Base-by-base conservation (phyloP, 2,113 vertebrate species). In the Solea senegalensis region DNA sequence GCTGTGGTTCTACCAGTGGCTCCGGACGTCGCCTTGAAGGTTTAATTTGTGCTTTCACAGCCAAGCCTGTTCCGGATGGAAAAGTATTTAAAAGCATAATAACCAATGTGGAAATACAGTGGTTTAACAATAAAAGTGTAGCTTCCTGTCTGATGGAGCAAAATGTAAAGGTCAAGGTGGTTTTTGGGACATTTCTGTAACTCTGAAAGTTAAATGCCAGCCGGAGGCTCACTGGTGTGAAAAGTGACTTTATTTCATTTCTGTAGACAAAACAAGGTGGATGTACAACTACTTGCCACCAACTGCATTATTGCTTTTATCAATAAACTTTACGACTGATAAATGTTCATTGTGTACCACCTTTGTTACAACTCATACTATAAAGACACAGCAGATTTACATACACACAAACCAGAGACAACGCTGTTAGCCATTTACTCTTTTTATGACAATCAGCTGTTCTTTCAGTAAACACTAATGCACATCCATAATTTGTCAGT, bases 381-480 rank as follows among this genome's bases (percentile, higher is more conserved):
- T 68, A 50, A 40, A 53, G 2, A n/a, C 13, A 11, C 2, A 5
- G 39, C 43, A 54, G 10, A 65, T 79, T 68, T 64, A 12, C 48
- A 63, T 2, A 46, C 26, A 46, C 8, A 60, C 12, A 34, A 13
- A 13, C 57, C 0, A 43, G 3, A 21, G 13, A 50, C n/a, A 14
- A 11, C 41, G 39, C 11, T 8, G 14, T 63, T 13, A 48, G 15
- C 12, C 11, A 10, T 60, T 54, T n/a, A 0, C 12, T 53, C 8
- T 39, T 16, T 61, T 57, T 72, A 78, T 48, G 60, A 56, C 68
- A 62, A 78, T 72, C 53, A 78, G 66, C 50, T 44, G 59, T 12
- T 68, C 39, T 69, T 74, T 75, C 27, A 53, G 58, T 34, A 71
- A 65, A 44, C 65, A n/a, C 72, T 76, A 67, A 76, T 65, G 69